phyloP scores from a whole-genome alignment of 2,888 invertebrate genomes.

The Micoletzkya japonica region DNA sequence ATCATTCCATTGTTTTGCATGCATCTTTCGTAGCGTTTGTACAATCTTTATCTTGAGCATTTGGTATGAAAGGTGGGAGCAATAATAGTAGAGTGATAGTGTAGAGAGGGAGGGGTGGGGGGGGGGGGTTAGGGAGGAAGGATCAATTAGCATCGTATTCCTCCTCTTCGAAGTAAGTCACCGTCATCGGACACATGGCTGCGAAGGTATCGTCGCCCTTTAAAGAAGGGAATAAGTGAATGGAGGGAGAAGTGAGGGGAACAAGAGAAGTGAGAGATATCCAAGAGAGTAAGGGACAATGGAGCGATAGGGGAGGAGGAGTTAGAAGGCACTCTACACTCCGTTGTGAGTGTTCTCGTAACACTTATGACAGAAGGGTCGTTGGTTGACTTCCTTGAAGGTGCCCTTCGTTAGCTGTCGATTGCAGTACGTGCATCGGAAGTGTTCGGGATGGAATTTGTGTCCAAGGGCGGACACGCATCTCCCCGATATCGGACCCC shows the following conservation, averaged over 20 bases:
- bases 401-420: constrained; percentile 97
- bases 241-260: constrained; percentile 19
- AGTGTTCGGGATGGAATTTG: constrained; percentile 99
- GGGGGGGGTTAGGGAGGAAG: background rate
- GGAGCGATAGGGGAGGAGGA: constrained; percentile 34
- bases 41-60: no score
- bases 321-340: constrained; percentile 10
- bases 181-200: constrained; percentile 54
- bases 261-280: constrained; percentile 30
- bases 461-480: constrained; percentile 99
- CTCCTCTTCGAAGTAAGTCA: constrained; percentile 62
- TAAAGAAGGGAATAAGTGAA: constrained; percentile 24
- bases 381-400: constrained; percentile 97
- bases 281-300: constrained; percentile 13
- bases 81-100: background rate
- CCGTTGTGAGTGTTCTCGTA: constrained; percentile 77
- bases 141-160: background rate
- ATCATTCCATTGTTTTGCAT: no score
- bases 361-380: constrained; percentile 96
- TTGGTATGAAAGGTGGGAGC: background rate
- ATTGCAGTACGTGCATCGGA: constrained; percentile 95
- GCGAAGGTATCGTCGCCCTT: constrained; percentile 60
- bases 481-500: constrained; percentile 68
- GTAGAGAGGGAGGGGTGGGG: background rate
- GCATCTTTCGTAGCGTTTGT: no score